Evolutionary conservation across 2,797 vertebrate genomes (phyloP), one percentile per base, ranked within the genome.

Genomic region (Siniperca undulata): DNA sequence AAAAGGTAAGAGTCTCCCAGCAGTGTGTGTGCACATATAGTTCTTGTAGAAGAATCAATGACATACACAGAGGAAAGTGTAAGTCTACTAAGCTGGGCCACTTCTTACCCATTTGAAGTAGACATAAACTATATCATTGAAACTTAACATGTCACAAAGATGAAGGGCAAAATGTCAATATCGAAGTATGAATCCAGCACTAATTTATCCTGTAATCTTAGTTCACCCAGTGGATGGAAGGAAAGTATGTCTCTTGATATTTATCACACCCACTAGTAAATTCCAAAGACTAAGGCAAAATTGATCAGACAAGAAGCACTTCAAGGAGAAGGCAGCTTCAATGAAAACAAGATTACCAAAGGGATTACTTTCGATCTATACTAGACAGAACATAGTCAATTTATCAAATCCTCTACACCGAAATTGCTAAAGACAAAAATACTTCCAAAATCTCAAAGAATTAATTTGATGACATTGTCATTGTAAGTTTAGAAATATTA

Each of bases 311-410:
- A 77, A 34, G 34, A 55, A 82, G 7, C 2, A 19, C 71, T 62
- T 82, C 60, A 77, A 82, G 78, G 80, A 76, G 48, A 82, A 36
- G 56, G 60, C 64, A 48, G 64, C 56, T 77, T 81, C 61, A 77
- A 46, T 84, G 64, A 84, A 80, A 87, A 82, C 59, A 55, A 80
- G 62, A 75, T 75, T 82, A 80, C 56, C 46, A 71, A 76, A 78
- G 59, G 38, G 52, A 81, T 86, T 77, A 67, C 20, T 71, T 78
- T 67, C 5, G 2, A 48, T 77, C 40, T 53, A 4, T 53, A 72
- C 58, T 46, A 40, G 40, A 76, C 44, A 73, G 56, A 74, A 38
- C 53, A 69, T 16, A 77, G 48, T 40, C 27, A 66, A 30, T 38
- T 48, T 38, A 70, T 82, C 60, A 82, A 16, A 70, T 50, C 27